phyloP scores from a whole-genome alignment of 2,888 invertebrate species.

The Osedax fenrisi region DNA sequence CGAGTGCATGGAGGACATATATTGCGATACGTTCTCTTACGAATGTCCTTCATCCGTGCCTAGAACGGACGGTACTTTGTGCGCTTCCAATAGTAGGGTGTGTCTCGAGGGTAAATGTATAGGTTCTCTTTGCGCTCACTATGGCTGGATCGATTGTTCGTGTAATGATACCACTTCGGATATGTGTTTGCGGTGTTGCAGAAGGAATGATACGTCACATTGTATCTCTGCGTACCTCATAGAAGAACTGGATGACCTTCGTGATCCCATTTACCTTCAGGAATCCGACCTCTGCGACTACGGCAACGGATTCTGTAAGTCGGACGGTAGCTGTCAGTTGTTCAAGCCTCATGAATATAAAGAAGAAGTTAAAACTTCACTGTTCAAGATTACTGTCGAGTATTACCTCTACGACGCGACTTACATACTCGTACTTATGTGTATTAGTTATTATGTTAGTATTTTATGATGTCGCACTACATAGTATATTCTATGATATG shows the following conservation, averaged over 20 bases:
- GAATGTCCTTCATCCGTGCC: constrained; percentile 4
- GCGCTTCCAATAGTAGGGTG: not conserved
- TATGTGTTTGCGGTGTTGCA: not conserved
- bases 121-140: not conserved
- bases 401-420: no score
- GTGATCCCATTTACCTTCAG: not conserved
- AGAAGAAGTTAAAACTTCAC: no score
- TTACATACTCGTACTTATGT: no score
- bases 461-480: no score
- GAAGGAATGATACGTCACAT: not conserved
- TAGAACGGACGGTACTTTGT: not conserved
- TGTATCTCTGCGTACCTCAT: not conserved
- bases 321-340: not conserved
- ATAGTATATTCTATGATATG: no score
- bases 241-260: not conserved
- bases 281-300: not conserved
- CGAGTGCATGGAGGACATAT: not conserved
- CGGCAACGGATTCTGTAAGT: not conserved
- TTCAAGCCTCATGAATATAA: no score
- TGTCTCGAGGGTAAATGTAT: not conserved
- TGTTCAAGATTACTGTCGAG: no score
- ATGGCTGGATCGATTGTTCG: constrained; percentile 6
- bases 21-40: not conserved
- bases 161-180: not conserved
- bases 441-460: no score